phyloP scores from a whole-genome alignment of 2,113 vertebrate genomes.

The Calonectris borealis region DNA sequence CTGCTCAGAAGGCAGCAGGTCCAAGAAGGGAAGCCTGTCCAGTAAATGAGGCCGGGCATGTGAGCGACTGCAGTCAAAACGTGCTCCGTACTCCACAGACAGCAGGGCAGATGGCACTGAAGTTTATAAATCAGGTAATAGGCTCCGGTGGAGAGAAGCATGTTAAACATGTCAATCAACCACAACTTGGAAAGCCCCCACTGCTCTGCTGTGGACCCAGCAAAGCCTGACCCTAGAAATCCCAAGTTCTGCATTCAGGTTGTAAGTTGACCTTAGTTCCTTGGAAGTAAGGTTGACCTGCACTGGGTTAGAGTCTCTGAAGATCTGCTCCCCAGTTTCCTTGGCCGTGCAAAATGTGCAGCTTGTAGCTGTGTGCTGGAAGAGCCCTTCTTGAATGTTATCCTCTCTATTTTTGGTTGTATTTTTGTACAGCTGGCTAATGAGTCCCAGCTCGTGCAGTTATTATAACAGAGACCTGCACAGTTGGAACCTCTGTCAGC shows the following conservation, averaged over 20 bases:
- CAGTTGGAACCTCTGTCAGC: neutral
- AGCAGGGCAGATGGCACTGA: constrained; percentile 35
- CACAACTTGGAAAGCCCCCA: neutral
- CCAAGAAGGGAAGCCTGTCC: neutral
- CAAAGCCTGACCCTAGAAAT: neutral
- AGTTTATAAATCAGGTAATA: constrained; percentile 14
- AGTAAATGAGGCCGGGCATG: neutral
- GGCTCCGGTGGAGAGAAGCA: constrained; percentile 5
- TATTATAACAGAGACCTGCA: neutral
- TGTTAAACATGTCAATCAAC: constrained; percentile 1
- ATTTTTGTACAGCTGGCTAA: neutral
- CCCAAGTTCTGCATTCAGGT: neutral
- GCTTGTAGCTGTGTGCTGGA: neutral
- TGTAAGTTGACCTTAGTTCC: neutral
- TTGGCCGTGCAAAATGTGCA: neutral
- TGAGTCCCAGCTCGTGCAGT: neutral
- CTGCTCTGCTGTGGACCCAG: neutral
- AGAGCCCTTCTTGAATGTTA: neutral
- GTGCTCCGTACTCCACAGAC: neutral
- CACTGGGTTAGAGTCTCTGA: neutral
- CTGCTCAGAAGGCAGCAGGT: neutral
- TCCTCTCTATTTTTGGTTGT: neutral
- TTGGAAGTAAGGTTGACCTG: neutral
- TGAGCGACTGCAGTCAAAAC: neutral
- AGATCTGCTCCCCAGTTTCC: neutral